Evolutionary conservation across 2,113 vertebrate genomes (phyloP).

Genomic region (Oreochromis spilurus): DNA sequence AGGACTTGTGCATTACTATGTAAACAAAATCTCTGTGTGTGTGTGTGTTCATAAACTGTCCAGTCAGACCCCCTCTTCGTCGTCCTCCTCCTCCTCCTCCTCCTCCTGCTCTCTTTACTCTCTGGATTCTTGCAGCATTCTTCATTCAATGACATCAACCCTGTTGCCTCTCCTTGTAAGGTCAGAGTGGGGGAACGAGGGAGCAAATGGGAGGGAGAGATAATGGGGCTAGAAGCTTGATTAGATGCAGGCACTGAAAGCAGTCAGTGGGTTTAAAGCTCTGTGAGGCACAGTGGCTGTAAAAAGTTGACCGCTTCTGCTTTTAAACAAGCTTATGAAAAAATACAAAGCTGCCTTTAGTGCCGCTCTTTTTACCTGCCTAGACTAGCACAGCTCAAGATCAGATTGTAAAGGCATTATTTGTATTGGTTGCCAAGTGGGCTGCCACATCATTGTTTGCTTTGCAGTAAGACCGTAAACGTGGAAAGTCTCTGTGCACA

Average conservation of each 20-base stretch:
- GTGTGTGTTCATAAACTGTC: slow-evolving; percentile 36
- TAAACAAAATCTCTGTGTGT: slow-evolving; percentile 58
- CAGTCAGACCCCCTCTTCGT: slow-evolving; percentile 40
- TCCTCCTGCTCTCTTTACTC: slow-evolving; percentile 35
- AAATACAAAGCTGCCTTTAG: not conserved
- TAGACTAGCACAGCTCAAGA: not conserved
- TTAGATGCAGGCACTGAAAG: slow-evolving; percentile 68
- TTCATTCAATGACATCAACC: slow-evolving; percentile 78
- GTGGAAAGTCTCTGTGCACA: not conserved
- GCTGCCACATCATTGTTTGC: slow-evolving; percentile 6
- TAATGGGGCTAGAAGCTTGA: slow-evolving; percentile 67
- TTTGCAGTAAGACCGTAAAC: not conserved
- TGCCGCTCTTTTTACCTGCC: not conserved
- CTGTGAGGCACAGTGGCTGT: not conserved
- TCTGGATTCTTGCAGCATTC: slow-evolving; percentile 74
- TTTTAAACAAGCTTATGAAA: not conserved
- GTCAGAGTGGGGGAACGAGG: slow-evolving; percentile 72
- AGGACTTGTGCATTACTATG: slow-evolving; percentile 63
- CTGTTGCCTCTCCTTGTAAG: slow-evolving; percentile 80
- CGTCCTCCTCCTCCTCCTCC: not conserved
- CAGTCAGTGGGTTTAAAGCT: slow-evolving; percentile 7
- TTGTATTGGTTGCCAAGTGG: not conserved
- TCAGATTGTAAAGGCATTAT: slow-evolving; percentile 8
- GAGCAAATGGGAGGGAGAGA: slow-evolving; percentile 62
- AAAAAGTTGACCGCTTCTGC: not conserved